These are phyloP conservation scores for Phocides pigmalion DNA, from an alignment of 1,140 invertebrate species.

Conservation along the genomic window DNA sequence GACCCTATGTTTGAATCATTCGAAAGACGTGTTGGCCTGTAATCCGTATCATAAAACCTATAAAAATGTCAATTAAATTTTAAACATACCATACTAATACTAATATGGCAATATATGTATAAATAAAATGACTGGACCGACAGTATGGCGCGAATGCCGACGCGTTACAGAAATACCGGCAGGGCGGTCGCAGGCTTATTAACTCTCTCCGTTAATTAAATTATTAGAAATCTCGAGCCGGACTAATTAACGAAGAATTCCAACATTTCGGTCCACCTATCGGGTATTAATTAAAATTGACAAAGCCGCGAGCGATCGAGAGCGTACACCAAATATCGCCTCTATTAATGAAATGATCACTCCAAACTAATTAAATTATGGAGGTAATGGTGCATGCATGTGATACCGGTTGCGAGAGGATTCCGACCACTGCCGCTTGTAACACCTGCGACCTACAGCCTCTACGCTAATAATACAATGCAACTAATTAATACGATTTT, in stretches of 20 bases:
- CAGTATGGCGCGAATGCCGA: conserved; percentile 56
- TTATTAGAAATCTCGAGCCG: conserved; percentile 80
- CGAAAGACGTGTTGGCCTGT: too few relatives aligned
- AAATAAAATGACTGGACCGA: conserved; percentile 25
- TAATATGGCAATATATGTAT: conserved; percentile 17
- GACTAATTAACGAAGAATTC: conserved; percentile 82
- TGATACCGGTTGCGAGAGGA: conserved; percentile 67
- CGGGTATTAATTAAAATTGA: conserved; percentile 82
- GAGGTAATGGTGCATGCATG: conserved; percentile 80
- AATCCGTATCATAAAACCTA: too few relatives aligned
- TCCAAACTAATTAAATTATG: conserved; percentile 83
- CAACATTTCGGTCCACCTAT: conserved; percentile 81
- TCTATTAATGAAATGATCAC: conserved; percentile 82
- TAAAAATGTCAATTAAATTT: conserved; percentile 1
- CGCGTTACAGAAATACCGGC: conserved; percentile 74
- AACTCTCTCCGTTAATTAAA: conserved; percentile 79
- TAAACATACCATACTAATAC: conserved; percentile 13
- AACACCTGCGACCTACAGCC: conserved; percentile 45
- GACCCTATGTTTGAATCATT: too few relatives aligned
- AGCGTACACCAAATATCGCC: conserved; percentile 75
- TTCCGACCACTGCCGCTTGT: conserved; percentile 46
- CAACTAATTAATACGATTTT: conserved; percentile 8
- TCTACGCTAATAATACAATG: conserved; percentile 22
- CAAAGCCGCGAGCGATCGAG: conserved; percentile 72
- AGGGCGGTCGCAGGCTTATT: conserved; percentile 67